These are phyloP conservation scores for Eudasyphora cyanicolor DNA, from an alignment of 2,888 invertebrate genomes.

Conservation along the genomic window DNA sequence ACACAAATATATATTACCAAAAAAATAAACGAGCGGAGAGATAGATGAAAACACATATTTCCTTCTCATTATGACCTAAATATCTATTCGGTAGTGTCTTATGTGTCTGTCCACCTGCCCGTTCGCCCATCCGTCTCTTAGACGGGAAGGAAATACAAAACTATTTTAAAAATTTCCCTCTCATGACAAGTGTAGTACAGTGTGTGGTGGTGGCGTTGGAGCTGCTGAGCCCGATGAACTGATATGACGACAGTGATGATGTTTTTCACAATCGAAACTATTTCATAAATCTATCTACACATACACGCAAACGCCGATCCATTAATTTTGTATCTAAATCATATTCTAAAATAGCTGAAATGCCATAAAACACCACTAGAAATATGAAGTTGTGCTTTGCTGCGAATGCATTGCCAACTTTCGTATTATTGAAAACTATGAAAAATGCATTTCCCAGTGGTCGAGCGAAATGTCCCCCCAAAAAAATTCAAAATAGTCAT, in stretches of 20 bases:
- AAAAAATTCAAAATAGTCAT: background rate
- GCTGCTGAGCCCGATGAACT: too few relatives aligned
- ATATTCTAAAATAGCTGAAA: background rate
- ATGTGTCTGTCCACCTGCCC: too few relatives aligned
- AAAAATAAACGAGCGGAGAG: background rate
- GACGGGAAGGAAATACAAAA: constrained; percentile 51
- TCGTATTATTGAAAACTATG: background rate
- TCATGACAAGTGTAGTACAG: constrained; percentile 54
- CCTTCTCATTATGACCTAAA: constrained; percentile 33
- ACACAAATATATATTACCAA: too few relatives aligned
- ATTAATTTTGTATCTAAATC: background rate
- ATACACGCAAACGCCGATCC: too few relatives aligned
- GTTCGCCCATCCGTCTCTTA: too few relatives aligned
- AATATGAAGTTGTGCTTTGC: too few relatives aligned
- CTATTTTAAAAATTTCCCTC: constrained; percentile 56
- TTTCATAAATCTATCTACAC: constrained; percentile 7
- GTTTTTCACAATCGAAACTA: constrained; percentile 10
- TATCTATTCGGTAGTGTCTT: constrained; percentile 28
- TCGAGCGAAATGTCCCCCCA: background rate
- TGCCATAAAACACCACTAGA: too few relatives aligned
- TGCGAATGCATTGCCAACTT: constrained; percentile 5
- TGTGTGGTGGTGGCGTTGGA: constrained; percentile 11
- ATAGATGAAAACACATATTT: constrained; percentile 13
- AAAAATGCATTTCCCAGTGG: constrained; percentile 34
- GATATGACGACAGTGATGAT: background rate